Percentiles rank a stretch among this genome's conserved stretches.
These are phyloP conservation scores for Sympetrum striolatum DNA, from an alignment of 2,888 invertebrate species.

Conservation along the genomic window DNA sequence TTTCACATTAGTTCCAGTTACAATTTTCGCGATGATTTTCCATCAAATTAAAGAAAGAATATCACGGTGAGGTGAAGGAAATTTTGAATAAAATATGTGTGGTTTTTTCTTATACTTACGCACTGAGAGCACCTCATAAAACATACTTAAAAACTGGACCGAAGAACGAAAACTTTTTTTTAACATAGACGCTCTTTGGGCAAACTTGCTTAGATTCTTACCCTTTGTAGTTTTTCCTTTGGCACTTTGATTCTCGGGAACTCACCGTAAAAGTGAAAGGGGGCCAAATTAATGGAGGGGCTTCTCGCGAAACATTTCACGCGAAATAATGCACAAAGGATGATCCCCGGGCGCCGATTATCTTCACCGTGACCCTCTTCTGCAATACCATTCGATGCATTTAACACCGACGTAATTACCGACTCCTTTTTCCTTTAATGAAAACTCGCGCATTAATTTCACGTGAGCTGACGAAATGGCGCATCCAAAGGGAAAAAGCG, in stretches of 20 bases:
- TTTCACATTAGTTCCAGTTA: too few species aligned
- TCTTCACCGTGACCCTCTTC: not conserved
- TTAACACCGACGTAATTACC: not conserved
- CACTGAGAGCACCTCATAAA: too few species aligned
- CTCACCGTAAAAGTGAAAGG: not conserved
- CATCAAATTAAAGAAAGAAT: too few species aligned
- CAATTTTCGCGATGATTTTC: too few species aligned
- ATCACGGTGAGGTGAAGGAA: too few species aligned
- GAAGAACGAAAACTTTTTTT: not conserved
- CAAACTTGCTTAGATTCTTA: not conserved
- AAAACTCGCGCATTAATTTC: not conserved
- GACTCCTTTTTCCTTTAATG: not conserved
- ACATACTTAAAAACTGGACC: too few species aligned
- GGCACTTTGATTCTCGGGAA: not conserved
- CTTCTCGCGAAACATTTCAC: not conserved
- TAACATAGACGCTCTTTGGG: not conserved
- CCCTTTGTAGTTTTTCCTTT: not conserved
- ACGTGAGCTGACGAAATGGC: not conserved
- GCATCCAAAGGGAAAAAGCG: too few species aligned
- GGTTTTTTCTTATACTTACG: too few species aligned
- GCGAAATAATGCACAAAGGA: not conserved
- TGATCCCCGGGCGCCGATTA: not conserved
- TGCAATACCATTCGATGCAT: not conserved
- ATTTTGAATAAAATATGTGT: too few species aligned
- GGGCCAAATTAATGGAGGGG: not conserved